Evolutionary conservation across 2,888 invertebrate species (phyloP).

Genomic region (Cephus sareptanus): DNA sequence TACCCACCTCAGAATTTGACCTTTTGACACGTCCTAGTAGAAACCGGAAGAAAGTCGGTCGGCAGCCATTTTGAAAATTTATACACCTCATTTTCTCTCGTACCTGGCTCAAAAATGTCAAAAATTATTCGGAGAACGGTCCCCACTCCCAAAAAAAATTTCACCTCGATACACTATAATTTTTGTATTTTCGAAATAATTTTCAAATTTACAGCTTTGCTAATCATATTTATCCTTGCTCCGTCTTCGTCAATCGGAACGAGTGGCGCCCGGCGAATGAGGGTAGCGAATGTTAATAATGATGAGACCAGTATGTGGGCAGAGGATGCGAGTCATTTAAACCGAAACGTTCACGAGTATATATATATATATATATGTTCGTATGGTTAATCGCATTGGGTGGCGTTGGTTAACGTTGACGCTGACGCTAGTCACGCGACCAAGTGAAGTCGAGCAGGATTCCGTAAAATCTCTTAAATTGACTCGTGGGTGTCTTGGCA

Average conservation of each 20-base stretch:
- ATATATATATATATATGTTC: slow-evolving; percentile 10
- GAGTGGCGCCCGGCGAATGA: slow-evolving; percentile 38
- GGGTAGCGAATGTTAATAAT: slow-evolving; percentile 1
- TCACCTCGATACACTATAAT: too few species aligned
- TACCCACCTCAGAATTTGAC: neutral
- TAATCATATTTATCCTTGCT: neutral
- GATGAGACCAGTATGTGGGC: slow-evolving; percentile 41
- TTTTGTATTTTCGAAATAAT: too few species aligned
- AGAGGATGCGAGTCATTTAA: slow-evolving; percentile 61
- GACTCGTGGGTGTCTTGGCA: slow-evolving; percentile 58
- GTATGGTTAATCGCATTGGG: slow-evolving; percentile 35
- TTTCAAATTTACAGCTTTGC: neutral
- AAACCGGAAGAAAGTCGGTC: neutral
- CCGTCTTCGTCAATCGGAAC: neutral
- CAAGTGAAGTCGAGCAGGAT: slow-evolving; percentile 35
- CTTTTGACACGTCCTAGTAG: neutral
- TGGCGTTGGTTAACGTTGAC: slow-evolving; percentile 25
- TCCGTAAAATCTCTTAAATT: slow-evolving; percentile 63
- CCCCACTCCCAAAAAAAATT: too few species aligned
- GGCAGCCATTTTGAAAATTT: neutral
- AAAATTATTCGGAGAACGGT: neutral
- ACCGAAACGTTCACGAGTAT: slow-evolving; percentile 24
- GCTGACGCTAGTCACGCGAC: slow-evolving; percentile 1
- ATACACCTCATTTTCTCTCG: neutral
- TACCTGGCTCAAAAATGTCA: neutral